These are phyloP conservation scores for Pseudocheirus occidentalis DNA, from an alignment of 2,797 vertebrate species.

Conservation along the genomic window DNA sequence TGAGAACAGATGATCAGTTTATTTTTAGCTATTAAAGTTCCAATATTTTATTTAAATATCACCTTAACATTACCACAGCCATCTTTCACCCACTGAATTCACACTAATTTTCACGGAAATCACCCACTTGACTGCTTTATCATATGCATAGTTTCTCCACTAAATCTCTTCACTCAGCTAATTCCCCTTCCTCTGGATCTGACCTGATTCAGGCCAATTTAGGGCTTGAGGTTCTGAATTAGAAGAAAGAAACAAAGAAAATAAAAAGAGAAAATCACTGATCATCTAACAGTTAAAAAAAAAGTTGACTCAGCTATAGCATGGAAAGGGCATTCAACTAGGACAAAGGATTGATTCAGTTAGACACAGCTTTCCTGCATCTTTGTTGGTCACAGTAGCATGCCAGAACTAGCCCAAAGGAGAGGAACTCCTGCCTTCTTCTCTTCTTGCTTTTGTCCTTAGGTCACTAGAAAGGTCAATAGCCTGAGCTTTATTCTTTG, in stretches of 20 bases:
- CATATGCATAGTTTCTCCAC: not conserved
- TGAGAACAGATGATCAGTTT: not conserved
- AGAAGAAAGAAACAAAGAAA: not conserved
- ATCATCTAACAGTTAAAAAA: not conserved
- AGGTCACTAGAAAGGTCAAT: not conserved
- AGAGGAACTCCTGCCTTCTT: not conserved
- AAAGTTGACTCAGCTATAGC: not conserved
- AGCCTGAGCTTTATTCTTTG: not conserved
- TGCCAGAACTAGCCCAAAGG: not conserved
- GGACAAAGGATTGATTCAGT: not conserved
- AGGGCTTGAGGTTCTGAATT: not conserved
- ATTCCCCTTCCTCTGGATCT: not conserved
- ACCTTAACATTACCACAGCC: not conserved
- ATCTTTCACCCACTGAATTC: too few relatives aligned
- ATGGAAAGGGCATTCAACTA: not conserved
- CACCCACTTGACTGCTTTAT: not conserved
- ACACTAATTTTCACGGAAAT: too few relatives aligned
- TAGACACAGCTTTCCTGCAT: not conserved
- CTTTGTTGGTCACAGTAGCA: not conserved
- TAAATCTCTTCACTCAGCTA: not conserved
- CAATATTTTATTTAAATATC: not conserved
- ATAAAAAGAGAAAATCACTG: not conserved
- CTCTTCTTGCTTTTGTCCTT: not conserved
- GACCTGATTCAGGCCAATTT: not conserved
- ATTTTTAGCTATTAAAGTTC: not conserved